phyloP scores from a whole-genome alignment of 1,140 invertebrate genomes.

The Vanessa atalanta region DNA sequence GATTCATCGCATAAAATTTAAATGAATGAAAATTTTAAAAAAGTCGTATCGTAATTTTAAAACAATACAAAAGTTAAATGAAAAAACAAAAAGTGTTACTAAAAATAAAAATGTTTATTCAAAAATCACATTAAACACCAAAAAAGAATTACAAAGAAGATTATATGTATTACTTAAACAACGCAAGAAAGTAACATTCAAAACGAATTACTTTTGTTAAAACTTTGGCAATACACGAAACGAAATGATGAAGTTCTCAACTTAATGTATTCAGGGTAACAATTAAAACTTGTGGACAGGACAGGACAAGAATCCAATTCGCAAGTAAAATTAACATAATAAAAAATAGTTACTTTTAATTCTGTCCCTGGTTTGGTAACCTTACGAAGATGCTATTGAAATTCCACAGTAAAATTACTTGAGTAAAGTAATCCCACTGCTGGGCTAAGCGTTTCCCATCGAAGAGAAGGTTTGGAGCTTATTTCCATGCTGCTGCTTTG shows the following conservation, averaged over 20 bases:
- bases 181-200: constrained; percentile 15
- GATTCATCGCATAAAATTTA: no score
- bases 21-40: no score
- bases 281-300: constrained; percentile 25
- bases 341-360: not conserved
- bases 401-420: no score
- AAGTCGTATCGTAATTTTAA: no score
- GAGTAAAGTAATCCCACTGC: no score
- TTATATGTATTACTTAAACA: constrained; percentile 2
- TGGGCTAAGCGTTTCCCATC: no score
- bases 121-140: not conserved
- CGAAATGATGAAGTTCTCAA: constrained; percentile 10
- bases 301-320: not conserved
- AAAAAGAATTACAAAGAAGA: not conserved
- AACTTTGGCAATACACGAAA: constrained; percentile 26
- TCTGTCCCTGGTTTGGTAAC: not conserved
- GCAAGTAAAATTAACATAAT: constrained; percentile 10
- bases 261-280: constrained; percentile 21
- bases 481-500: no score
- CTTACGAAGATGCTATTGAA: no score
- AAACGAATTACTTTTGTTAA: constrained; percentile 26
- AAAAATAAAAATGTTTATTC: no score
- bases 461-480: no score
- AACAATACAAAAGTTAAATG: no score
- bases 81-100: no score